These are phyloP conservation scores for Stenichneumon culpator DNA, from an alignment of 2,888 invertebrate species.

Conservation along the genomic window DNA sequence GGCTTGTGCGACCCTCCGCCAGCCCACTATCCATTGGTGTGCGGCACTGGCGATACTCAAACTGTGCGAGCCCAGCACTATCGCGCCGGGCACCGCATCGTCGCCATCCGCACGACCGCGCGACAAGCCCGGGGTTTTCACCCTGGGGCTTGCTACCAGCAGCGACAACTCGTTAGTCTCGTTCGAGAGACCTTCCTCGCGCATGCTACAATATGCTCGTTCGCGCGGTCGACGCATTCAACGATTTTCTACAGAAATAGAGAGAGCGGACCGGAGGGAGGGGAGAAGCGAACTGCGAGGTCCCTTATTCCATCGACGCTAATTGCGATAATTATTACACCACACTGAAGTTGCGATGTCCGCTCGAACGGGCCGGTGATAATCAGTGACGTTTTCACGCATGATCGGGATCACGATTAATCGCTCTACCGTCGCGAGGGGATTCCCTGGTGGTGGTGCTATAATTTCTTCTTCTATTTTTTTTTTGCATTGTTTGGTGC, in stretches of 20 bases:
- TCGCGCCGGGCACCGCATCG: slow-evolving; percentile 15
- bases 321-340: slow-evolving; percentile 44
- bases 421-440: background rate
- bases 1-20: background rate
- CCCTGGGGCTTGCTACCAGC: slow-evolving; percentile 6
- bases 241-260: slow-evolving; percentile 35
- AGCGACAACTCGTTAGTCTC: slow-evolving; percentile 46
- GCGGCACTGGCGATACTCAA: slow-evolving; percentile 25
- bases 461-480: background rate
- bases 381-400: slow-evolving; percentile 39
- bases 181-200: slow-evolving; percentile 37
- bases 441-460: background rate
- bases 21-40: slow-evolving; percentile 40
- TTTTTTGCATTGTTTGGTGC: background rate
- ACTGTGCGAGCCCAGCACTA: slow-evolving; percentile 8
- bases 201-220: slow-evolving; percentile 48
- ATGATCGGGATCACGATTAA: background rate
- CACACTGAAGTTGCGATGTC: slow-evolving; percentile 17
- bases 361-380: slow-evolving; percentile 9
- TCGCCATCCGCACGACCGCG: slow-evolving; percentile 21
- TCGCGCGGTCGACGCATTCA: slow-evolving; percentile 10
- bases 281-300: background rate
- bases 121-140: slow-evolving; percentile 45
- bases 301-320: slow-evolving; percentile 19
- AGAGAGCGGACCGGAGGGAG: background rate